phyloP scores from a whole-genome alignment of 1,140 invertebrate genomes.

The Trichomalopsis sarcophagae region DNA sequence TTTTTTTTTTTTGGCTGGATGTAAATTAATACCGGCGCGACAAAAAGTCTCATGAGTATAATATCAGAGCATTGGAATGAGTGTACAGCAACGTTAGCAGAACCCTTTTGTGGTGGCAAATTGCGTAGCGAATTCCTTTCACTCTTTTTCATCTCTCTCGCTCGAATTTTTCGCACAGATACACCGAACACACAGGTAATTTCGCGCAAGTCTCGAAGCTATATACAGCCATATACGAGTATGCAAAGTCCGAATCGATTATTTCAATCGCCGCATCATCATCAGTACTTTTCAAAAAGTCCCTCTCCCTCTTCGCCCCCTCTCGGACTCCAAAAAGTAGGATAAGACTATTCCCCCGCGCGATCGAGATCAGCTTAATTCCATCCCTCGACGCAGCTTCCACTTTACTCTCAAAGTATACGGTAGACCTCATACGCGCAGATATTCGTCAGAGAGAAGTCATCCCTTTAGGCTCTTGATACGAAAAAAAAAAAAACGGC shows the following conservation, averaged over 20 bases:
- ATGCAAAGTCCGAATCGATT: conserved; percentile 30
- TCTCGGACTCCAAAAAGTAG: not conserved
- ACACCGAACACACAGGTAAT: not conserved
- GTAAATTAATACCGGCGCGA: too few species aligned
- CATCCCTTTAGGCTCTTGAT: not conserved
- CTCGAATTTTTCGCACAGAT: not conserved
- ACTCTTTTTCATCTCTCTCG: too few species aligned
- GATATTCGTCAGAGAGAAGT: conserved; percentile 9
- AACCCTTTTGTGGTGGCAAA: not conserved
- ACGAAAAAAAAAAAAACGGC: not conserved
- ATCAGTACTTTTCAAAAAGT: not conserved
- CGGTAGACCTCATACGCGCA: not conserved
- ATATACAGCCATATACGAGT: not conserved
- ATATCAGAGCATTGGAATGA: not conserved
- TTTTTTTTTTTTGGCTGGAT: not conserved
- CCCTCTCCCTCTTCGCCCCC: not conserved
- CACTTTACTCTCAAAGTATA: conserved; percentile 23
- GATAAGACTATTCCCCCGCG: not conserved
- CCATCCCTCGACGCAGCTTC: not conserved
- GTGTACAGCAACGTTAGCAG: not conserved
- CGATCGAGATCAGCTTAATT: not conserved
- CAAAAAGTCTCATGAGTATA: too few species aligned
- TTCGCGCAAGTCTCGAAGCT: not conserved
- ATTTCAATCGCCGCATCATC: not conserved
- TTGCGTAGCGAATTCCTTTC: too few species aligned